These are phyloP conservation scores for Euproctis similis DNA, from an alignment of 2,888 invertebrate genomes.

Conservation along the genomic window DNA sequence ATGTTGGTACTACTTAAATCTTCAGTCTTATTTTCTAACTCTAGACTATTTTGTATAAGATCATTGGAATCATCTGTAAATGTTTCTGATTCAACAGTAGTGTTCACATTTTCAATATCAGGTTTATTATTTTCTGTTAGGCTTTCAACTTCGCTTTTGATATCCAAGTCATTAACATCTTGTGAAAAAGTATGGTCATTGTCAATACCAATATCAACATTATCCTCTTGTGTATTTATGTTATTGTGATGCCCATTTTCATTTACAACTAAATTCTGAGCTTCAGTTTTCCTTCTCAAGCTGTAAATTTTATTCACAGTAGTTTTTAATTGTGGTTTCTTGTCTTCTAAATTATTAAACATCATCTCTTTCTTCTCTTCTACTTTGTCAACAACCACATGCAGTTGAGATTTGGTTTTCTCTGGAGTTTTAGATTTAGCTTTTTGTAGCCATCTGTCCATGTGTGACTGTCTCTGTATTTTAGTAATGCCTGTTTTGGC, in stretches of 20 bases:
- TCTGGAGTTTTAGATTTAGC: constrained; percentile 70
- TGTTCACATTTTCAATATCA: constrained; percentile 7
- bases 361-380: constrained; percentile 16
- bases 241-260: constrained; percentile 36
- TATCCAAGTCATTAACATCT: constrained; percentile 2
- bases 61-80: too few relatives aligned
- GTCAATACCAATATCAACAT: not conserved
- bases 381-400: constrained; percentile 11
- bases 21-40: too few relatives aligned
- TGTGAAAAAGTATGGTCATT: constrained; percentile 7
- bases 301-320: constrained; percentile 31
- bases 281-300: constrained; percentile 40
- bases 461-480: constrained; percentile 67
- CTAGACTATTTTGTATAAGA: constrained; percentile 2
- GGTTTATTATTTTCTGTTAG: constrained; percentile 3
- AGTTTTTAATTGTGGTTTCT: constrained; percentile 19
- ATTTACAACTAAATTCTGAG: constrained; percentile 32
- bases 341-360: constrained; percentile 21
- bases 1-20: not conserved
- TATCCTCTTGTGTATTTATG: too few relatives aligned
- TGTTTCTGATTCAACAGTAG: constrained; percentile 10
- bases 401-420: constrained; percentile 41
- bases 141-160: constrained; percentile 7
- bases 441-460: constrained; percentile 71
- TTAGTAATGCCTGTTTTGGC: constrained; percentile 67